Conservation (phyloP, 2,113 vertebrate species). For the Fulmarus glacialis region DNA sequence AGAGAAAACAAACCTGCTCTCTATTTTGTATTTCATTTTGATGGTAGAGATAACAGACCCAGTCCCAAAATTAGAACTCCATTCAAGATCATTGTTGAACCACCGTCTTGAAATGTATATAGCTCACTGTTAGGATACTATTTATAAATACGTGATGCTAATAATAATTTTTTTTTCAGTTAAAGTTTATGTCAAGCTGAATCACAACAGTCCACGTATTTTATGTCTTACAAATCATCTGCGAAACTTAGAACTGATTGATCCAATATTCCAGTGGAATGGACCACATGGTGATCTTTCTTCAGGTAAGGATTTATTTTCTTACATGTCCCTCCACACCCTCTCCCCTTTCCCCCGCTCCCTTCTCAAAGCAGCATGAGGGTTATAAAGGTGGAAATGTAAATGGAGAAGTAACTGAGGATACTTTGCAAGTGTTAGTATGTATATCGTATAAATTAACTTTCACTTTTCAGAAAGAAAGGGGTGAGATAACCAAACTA, state of each 20-base stretch:
- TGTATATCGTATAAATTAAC: not conserved
- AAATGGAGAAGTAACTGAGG: not conserved
- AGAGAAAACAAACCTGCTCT: not conserved
- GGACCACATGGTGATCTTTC: constrained; percentile 58
- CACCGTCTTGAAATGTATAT: not conserved
- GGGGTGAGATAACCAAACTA: not conserved
- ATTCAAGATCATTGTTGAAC: not conserved
- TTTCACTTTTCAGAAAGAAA: not conserved
- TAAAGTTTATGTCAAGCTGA: constrained; percentile 68
- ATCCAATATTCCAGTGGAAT: constrained; percentile 70
- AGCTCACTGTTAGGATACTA: not conserved
- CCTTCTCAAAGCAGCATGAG: not conserved
- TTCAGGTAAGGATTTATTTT: constrained; percentile 43
- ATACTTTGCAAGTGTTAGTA: not conserved
- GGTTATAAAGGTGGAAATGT: not conserved
- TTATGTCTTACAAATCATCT: constrained; percentile 60
- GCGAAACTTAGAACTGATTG: constrained; percentile 62
- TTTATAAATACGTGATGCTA: not conserved
- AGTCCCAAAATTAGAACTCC: not conserved
- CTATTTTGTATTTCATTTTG: not conserved
- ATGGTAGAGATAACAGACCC: not conserved
- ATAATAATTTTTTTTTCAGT: constrained; percentile 60
- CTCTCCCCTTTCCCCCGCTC: no score
- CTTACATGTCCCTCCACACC: not conserved
- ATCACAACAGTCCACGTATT: constrained; percentile 65